Evolutionary conservation across 2,888 invertebrate species (phyloP).

Genomic region (Sinopyrophorus schimmeli): DNA sequence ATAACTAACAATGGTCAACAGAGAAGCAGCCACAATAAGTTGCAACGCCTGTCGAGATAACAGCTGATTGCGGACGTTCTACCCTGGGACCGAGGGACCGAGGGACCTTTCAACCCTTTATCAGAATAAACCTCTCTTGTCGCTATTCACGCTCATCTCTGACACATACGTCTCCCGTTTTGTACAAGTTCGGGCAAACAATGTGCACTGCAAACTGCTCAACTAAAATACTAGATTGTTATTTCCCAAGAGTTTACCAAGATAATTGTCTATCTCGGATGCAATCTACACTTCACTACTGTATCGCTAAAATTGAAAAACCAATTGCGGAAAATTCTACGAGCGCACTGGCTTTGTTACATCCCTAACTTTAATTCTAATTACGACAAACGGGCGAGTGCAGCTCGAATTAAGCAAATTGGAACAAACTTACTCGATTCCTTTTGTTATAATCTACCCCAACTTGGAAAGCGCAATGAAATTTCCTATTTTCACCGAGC

Average conservation of each 20-base stretch:
- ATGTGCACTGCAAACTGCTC: constrained; percentile 31
- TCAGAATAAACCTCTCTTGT: constrained; percentile 38
- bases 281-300: constrained; percentile 7
- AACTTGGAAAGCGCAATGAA: too few species aligned
- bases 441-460: too few species aligned
- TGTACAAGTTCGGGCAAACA: constrained; percentile 39
- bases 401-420: constrained; percentile 12
- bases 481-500: too few species aligned
- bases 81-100: constrained; percentile 45
- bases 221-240: constrained; percentile 32
- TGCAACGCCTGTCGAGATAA: constrained; percentile 45
- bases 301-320: constrained; percentile 23
- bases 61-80: constrained; percentile 47
- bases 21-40: constrained; percentile 38
- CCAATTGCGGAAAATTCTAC: constrained; percentile 11
- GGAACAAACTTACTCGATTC: too few species aligned
- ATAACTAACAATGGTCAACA: constrained; percentile 51
- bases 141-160: constrained; percentile 25
- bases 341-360: constrained; percentile 4
- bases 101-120: constrained; percentile 43
- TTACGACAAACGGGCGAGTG: constrained; percentile 2
- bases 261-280: constrained; percentile 9
- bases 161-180: constrained; percentile 40
- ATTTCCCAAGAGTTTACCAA: constrained; percentile 24
- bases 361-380: constrained; percentile 10